Evolutionary conservation across 92 coral and sea anemone genomes (phyloP), one percentile per base, ranked within the genome.

Genomic region (Siderastrea radians): DNA sequence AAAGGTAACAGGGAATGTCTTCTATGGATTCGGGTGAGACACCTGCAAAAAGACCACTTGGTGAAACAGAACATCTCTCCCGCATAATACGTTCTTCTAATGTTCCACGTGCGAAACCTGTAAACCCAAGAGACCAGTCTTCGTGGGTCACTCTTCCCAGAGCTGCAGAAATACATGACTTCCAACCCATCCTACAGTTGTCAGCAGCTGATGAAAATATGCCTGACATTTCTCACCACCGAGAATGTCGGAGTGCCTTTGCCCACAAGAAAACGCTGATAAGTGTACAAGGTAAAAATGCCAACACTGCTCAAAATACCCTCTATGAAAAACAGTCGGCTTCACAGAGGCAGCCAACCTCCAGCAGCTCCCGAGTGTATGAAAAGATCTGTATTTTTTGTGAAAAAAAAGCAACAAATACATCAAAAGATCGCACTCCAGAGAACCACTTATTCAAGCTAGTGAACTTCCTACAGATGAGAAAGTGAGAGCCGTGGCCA

Each of bases 401-500:
- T 77, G 75, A 63, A 62, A 66, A 85, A 60, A 60, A 46, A 68
- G 89, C 80, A 85, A 77, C 75, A 76, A 77, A 58, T 85, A 62
- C 81, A 59, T 85, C 77, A 85, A 85, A 58, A 51, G 59, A 46
- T 68, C 66, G 15, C 83, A 58, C 82, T 55, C 77, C 51, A 78
- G 59, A 48, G 90, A 87, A 87, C 70, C 82, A 13, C 82, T 81
- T 81, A 49, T 88, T 74, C 80, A 74, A 70, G 87, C 91, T 57
- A 74, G 60, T n/a, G 81, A 88, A 59, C 50, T 82, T 72, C 70
- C 81, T 49, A 74, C 81, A 48, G 93, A 90, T 66, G 73, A 90
- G 78, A 79, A 82, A 77, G 81, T 85, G 81, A 57, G 90, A 74
- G 87, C 82, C 26, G 78, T 80, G 78, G 87, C 90, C 76, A 85